phyloP scores from a whole-genome alignment of 2,888 invertebrate genomes.

The Agonopterix arenella region DNA sequence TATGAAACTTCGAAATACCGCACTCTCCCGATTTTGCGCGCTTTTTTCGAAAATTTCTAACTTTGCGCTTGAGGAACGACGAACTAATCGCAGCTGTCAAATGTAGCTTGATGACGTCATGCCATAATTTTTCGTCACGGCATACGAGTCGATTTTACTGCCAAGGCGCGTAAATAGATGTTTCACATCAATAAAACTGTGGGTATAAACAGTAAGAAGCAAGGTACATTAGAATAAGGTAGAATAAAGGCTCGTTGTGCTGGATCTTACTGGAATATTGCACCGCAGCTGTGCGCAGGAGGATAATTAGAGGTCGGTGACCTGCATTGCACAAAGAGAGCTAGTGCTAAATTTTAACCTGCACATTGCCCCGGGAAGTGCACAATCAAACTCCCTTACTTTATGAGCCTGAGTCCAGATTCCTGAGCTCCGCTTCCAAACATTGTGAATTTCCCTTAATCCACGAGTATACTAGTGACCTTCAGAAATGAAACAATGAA shows the following conservation, averaged over 20 bases:
- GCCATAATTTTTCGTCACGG: no score
- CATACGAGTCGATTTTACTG: no score
- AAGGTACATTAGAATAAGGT: not conserved
- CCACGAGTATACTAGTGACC: constrained; percentile 8
- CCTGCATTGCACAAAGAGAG: constrained; percentile 52
- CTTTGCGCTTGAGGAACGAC: no score
- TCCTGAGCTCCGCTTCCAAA: not conserved
- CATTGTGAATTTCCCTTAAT: not conserved
- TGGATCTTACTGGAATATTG: constrained; percentile 74
- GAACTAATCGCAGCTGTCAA: no score
- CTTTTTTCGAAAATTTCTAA: no score
- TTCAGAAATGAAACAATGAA: constrained; percentile 10
- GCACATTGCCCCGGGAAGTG: constrained; percentile 31
- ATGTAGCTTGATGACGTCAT: no score
- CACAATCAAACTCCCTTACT: constrained; percentile 17
- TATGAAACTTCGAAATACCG: no score
- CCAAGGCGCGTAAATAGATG: no score
- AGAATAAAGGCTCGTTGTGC: constrained; percentile 69
- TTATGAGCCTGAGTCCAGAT: not conserved
- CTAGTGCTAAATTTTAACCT: constrained; percentile 50
- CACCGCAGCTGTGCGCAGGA: constrained; percentile 55
- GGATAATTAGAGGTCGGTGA: constrained; percentile 69
- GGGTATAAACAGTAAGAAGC: not conserved
- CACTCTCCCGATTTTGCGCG: no score
- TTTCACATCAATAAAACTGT: no score